Percentiles rank a stretch among this genome's conserved stretches.
These are phyloP conservation scores for Perccottus glenii DNA, from an alignment of 2,113 vertebrate genomes.

Conservation along the genomic window DNA sequence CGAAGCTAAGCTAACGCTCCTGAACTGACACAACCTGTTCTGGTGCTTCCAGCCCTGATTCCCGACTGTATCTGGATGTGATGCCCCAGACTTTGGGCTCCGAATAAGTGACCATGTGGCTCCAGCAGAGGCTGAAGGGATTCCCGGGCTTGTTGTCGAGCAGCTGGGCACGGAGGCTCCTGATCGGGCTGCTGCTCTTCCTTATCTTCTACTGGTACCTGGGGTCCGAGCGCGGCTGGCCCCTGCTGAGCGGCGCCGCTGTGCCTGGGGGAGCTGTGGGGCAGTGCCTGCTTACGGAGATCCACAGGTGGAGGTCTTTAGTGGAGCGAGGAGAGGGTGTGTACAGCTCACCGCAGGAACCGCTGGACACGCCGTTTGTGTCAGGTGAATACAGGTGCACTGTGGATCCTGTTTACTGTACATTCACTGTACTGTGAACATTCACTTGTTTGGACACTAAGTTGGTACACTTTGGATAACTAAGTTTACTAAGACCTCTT, in stretches of 20 bases:
- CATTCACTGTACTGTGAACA: not conserved
- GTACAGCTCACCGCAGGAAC: conserved; percentile 69
- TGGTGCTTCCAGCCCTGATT: not conserved
- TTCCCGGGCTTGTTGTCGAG: conserved; percentile 93
- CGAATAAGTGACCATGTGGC: conserved; percentile 79
- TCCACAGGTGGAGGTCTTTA: conserved; percentile 81
- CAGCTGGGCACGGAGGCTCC: conserved; percentile 90
- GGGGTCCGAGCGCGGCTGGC: conserved; percentile 77
- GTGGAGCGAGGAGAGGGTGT: conserved; percentile 75
- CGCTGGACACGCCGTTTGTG: conserved; percentile 78
- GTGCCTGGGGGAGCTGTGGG: conserved; percentile 77
- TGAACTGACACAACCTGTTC: not conserved
- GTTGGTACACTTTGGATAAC: too few relatives aligned
- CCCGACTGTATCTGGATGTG: conserved; percentile 1
- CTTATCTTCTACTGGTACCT: conserved; percentile 89
- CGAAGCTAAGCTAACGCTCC: conserved; percentile 27
- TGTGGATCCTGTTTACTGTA: too few relatives aligned
- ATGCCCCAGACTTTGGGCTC: too few relatives aligned
- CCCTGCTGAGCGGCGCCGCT: conserved; percentile 70
- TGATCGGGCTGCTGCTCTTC: conserved; percentile 83
- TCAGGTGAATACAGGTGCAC: conserved; percentile 64
- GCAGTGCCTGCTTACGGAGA: conserved; percentile 83
- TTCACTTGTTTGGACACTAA: not conserved
- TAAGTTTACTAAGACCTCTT: too few relatives aligned
- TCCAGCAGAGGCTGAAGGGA: conserved; percentile 93